Percentiles rank a stretch among this genome's conserved stretches.
Evolutionary conservation across 2,888 invertebrate species (phyloP).

Genomic region (Ormyrus thymus): DNA sequence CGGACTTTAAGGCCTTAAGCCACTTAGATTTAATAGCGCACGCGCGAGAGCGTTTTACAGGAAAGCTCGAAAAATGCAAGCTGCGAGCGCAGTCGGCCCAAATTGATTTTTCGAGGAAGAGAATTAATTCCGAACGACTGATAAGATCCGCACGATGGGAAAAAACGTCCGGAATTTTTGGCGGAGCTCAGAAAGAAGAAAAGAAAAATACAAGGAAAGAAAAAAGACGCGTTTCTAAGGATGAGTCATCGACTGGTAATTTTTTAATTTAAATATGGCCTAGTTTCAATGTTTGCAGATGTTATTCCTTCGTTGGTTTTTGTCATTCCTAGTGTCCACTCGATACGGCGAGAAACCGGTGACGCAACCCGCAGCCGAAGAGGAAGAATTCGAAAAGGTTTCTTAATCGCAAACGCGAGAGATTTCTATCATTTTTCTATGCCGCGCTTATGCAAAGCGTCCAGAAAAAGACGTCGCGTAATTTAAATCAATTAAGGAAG

Average conservation of each 20-base stretch:
- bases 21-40: slow-evolving; percentile 72
- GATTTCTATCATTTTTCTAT: neutral
- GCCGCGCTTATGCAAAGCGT: neutral
- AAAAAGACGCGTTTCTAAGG: slow-evolving; percentile 10
- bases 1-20: slow-evolving; percentile 70
- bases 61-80: slow-evolving; percentile 43
- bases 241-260: neutral
- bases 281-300: slow-evolving; percentile 15
- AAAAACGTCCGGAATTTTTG: neutral
- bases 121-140: neutral
- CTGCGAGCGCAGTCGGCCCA: neutral
- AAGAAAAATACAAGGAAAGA: neutral
- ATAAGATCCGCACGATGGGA: neutral
- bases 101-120: slow-evolving; percentile 26
- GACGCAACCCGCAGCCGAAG: too few relatives aligned
- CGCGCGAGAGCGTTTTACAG: slow-evolving; percentile 56
- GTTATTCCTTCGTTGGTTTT: slow-evolving; percentile 2
- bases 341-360: too few relatives aligned
- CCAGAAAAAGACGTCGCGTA: neutral
- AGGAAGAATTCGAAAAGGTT: too few relatives aligned
- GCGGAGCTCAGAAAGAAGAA: neutral
- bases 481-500: neutral
- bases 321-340: neutral
- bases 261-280: slow-evolving; percentile 14
- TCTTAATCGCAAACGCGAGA: neutral